A percentile compares a stretch with the other conserved stretches of the same genome.
Conservation (phyloP, 2,888 invertebrate species). For the Deroplatys truncata region DNA sequence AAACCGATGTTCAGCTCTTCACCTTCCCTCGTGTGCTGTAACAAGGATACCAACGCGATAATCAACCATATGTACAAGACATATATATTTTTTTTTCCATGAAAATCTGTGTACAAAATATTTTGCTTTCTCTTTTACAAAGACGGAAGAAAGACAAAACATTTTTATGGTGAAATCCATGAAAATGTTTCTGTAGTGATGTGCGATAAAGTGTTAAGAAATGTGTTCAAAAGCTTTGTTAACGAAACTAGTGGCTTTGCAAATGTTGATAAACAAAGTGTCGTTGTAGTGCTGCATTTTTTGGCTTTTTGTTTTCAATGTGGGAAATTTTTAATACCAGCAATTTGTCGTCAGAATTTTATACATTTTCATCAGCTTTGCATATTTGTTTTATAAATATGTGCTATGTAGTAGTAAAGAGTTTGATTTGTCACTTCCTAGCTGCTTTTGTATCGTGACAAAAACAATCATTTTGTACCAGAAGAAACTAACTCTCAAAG, state of each 20-base stretch:
- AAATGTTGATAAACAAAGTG: neutral
- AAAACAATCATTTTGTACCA: neutral
- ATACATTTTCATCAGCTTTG: neutral
- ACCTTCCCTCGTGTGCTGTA: neutral
- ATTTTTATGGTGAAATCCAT: no score
- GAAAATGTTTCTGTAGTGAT: no score
- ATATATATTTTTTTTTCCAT: no score
- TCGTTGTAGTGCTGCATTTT: neutral
- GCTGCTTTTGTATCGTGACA: neutral
- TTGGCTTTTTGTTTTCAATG: neutral
- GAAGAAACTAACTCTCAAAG: neutral
- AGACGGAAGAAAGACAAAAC: neutral
- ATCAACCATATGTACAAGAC: no score
- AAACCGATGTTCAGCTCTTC: slow-evolving; percentile 2
- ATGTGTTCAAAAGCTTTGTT: no score
- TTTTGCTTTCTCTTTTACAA: neutral
- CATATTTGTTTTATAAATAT: neutral
- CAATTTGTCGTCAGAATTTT: neutral
- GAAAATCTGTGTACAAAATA: neutral
- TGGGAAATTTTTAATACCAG: neutral
- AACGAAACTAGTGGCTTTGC: no score
- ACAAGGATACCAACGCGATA: neutral
- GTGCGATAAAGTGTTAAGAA: no score
- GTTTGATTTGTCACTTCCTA: neutral
- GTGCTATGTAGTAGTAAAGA: no score